Evolutionary conservation across 2,113 vertebrate species (phyloP).

Genomic region (Campylomormyrus tamandua): DNA sequence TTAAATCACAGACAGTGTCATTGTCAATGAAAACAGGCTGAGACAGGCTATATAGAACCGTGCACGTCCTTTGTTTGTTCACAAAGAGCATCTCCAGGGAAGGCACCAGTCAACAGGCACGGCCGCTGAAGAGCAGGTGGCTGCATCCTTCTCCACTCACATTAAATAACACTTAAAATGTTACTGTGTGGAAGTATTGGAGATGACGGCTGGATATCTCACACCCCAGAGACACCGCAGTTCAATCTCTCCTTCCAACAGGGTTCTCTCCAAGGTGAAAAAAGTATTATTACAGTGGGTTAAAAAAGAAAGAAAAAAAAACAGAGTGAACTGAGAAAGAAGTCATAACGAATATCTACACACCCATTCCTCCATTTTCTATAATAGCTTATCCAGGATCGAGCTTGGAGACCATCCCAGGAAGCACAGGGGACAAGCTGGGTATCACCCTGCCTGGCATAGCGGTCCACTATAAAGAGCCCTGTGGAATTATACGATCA

Average conservation of each 20-base stretch:
- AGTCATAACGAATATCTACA: not conserved
- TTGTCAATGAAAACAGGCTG: constrained; percentile 2
- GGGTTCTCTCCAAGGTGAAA: not conserved
- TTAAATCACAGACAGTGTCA: constrained; percentile 7
- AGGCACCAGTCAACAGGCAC: not conserved
- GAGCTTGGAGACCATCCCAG: not conserved
- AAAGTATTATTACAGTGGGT: not conserved
- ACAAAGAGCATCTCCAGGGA: not conserved
- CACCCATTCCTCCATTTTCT: not conserved
- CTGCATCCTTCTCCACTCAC: not conserved
- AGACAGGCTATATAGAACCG: not conserved
- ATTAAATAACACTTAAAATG: not conserved
- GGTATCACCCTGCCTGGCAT: not conserved
- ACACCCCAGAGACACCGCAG: not conserved
- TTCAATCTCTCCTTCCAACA: not conserved
- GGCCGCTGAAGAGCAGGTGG: not conserved
- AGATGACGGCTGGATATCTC: not conserved
- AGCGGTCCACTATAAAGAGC: not conserved
- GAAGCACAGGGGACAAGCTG: not conserved
- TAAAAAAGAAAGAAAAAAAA: not conserved
- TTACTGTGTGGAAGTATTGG: not conserved
- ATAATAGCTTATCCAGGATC: not conserved
- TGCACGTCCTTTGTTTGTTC: not conserved
- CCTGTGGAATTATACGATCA: not conserved
- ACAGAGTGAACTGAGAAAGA: not conserved